Evolutionary conservation across 2,888 invertebrate genomes (phyloP), one percentile per base, ranked within the genome.

Genomic region (Polymixis flavicincta): DNA sequence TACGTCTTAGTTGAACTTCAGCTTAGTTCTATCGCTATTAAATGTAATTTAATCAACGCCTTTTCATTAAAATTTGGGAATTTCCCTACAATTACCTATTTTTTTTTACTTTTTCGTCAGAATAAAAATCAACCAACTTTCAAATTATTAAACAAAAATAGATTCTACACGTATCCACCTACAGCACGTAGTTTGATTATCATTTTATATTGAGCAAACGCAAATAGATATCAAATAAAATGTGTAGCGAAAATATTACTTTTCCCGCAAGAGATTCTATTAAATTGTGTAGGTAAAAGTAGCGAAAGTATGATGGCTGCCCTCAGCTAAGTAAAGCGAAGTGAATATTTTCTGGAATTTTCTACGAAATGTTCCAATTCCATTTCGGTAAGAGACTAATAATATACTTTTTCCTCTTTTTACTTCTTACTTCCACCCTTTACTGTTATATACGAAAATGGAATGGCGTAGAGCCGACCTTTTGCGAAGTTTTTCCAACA

Each of bases 371-470:
- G 96, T 95, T 96, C 95, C 96, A 96, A 96, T 96, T 96, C 96
- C 96, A 96, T 96, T 96, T 96, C 95, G 95, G 95, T 96, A 95
- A 96, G 94, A 96, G 96, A 96, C 96, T 96, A 96, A 96, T 96
- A 96, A 96, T 95, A 96, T 92, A 95, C 95, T 96, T 95, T 95
- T 96, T 95, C 94, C 94, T 94, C 95, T 94, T 96, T 96, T 96
- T 96, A 95, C 96, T 95, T 95, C 95, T 96, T 95, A 94, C 95
- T 95, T 95, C 94, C 94, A 96, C 96, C 96, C 96, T 96, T 96
- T 96, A 96, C 95, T 96, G 94, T 94, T 95, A 94, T 95, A 93
- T 92, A 92, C 90, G 92, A 91, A 93, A 92, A 93, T 84, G 77
- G 91, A 92, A 92, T 88, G 83, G 78, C 76, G 79, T 93, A 73